Conservation (phyloP, 2,888 invertebrate species). For the Galerucella nymphaeae region DNA sequence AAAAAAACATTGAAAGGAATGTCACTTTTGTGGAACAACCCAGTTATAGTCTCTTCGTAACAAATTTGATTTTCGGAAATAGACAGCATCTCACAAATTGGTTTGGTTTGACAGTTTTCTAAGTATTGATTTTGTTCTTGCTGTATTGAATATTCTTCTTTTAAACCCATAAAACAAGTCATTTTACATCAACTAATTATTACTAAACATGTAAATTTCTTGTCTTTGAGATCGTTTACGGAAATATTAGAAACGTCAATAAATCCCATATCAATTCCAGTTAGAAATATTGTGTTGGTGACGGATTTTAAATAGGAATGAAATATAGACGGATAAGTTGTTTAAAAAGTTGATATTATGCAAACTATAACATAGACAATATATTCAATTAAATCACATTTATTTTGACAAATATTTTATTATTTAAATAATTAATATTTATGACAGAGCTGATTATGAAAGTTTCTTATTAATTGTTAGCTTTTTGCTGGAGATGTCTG, state of each 20-base stretch:
- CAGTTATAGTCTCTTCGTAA: too few relatives aligned
- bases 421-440: background rate
- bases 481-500: too few relatives aligned
- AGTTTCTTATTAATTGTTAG: too few relatives aligned
- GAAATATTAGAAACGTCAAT: background rate
- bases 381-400: background rate
- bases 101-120: too few relatives aligned
- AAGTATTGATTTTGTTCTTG: too few relatives aligned
- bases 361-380: background rate
- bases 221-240: background rate
- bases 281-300: background rate
- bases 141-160: too few relatives aligned
- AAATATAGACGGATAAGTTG: background rate
- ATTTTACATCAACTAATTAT: background rate
- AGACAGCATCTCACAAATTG: too few relatives aligned
- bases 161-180: background rate
- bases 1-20: background rate
- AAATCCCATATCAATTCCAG: background rate
- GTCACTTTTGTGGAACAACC: background rate
- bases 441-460: too few relatives aligned
- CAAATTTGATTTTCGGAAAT: too few relatives aligned
- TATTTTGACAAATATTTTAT: background rate
- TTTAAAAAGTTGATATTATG: conserved; percentile 3
- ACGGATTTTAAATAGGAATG: background rate
- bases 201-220: background rate